Evolutionary conservation across 2,113 vertebrate genomes (phyloP).

Genomic region (Triplophysa tibetana): DNA sequence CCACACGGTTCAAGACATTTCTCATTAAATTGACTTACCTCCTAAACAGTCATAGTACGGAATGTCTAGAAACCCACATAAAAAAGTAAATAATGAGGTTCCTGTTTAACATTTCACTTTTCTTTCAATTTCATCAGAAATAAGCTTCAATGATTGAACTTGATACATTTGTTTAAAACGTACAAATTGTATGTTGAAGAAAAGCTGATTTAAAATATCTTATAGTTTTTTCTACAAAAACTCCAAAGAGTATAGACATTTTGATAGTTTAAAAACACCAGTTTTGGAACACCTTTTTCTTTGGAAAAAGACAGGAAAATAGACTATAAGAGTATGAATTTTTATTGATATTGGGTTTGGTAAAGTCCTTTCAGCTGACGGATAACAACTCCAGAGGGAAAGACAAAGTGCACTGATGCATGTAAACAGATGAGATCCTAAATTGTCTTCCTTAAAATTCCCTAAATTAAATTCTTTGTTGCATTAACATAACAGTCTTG

Average conservation of each 20-base stretch:
- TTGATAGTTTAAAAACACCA: neutral
- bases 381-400: neutral
- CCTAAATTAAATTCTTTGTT: conserved; percentile 18
- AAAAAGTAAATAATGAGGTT: conserved; percentile 55
- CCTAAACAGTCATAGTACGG: conserved; percentile 76
- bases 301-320: neutral
- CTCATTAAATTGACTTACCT: conserved; percentile 72
- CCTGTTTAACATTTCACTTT: neutral
- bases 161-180: no score
- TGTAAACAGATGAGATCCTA: neutral
- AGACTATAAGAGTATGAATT: neutral
- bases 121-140: neutral
- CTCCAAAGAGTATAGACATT: no score
- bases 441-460: conserved; percentile 19
- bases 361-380: neutral
- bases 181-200: no score
- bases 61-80: conserved; percentile 77
- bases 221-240: no score
- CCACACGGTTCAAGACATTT: conserved; percentile 6
- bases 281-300: neutral
- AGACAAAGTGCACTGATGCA: neutral
- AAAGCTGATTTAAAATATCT: no score
- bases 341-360: neutral
- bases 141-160: no score
- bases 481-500: conserved; percentile 51